Conservation (phyloP, 1,140 invertebrate genomes). For the Drosophila burlai region DNA sequence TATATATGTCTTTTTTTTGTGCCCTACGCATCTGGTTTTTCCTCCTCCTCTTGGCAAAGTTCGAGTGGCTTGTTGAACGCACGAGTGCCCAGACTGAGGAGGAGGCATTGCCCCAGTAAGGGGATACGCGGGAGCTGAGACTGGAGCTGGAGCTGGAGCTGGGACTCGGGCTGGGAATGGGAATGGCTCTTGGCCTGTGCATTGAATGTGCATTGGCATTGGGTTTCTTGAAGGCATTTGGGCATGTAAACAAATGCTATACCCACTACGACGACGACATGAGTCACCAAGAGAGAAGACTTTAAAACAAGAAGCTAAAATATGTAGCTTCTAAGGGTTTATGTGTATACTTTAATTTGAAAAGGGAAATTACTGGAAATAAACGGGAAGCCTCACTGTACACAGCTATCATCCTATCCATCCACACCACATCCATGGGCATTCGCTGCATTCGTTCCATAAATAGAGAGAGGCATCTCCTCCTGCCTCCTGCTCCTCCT, state of each 20-base stretch:
- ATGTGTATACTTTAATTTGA: not conserved
- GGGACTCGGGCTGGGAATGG: slow-evolving; percentile 6
- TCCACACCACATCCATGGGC: slow-evolving; percentile 22
- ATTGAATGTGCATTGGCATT: slow-evolving; percentile 64
- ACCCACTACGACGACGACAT: not conserved
- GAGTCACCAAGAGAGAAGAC: not conserved
- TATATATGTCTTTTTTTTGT: not conserved
- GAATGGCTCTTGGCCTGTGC: slow-evolving; percentile 19
- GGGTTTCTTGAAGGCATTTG: slow-evolving; percentile 44
- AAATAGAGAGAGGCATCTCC: slow-evolving; percentile 69
- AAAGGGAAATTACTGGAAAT: too few relatives aligned
- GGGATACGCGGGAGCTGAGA: slow-evolving; percentile 1
- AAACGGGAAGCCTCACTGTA: slow-evolving; percentile 7
- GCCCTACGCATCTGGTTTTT: slow-evolving; percentile 31
- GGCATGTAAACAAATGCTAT: slow-evolving; percentile 65
- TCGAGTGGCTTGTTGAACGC: slow-evolving; percentile 71
- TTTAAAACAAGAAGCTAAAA: not conserved
- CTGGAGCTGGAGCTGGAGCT: not conserved
- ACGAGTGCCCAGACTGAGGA: slow-evolving; percentile 48
- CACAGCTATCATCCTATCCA: slow-evolving; percentile 1
- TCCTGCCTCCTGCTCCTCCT: slow-evolving; percentile 26
- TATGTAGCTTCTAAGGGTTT: not conserved
- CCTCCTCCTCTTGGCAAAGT: slow-evolving; percentile 26
- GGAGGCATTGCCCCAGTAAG: slow-evolving; percentile 18
- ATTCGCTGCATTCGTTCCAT: slow-evolving; percentile 60